A percentile compares a stretch with the other conserved stretches of the same genome.
Conservation (phyloP, 2,888 invertebrate species). For the Gastracanthus pulcherrimus region DNA sequence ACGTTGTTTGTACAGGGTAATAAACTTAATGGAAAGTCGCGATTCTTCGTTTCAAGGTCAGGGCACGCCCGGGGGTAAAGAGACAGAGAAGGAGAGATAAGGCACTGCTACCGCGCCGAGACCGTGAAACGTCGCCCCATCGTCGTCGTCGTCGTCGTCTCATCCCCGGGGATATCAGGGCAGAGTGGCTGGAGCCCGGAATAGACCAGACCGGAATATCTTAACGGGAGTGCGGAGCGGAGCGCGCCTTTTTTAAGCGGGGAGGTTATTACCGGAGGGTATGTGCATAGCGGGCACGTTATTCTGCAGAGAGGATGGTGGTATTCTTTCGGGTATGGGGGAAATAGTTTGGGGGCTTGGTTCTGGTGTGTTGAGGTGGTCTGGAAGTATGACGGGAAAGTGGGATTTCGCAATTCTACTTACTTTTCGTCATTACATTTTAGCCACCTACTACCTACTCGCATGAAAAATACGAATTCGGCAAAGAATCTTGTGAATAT, state of each 20-base stretch:
- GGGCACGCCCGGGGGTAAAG: not conserved
- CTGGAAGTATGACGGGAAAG: too few relatives aligned
- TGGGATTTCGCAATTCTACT: too few relatives aligned
- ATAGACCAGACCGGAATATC: slow-evolving; percentile 73
- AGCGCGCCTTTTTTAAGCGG: slow-evolving; percentile 3
- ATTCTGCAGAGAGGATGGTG: not conserved
- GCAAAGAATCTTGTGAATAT: too few relatives aligned
- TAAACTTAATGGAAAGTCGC: slow-evolving; percentile 50
- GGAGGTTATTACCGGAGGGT: not conserved
- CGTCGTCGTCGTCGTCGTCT: slow-evolving; percentile 52
- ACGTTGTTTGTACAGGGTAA: slow-evolving; percentile 35
- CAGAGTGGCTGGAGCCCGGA: slow-evolving; percentile 69
- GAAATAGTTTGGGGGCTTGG: too few relatives aligned
- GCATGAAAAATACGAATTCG: too few relatives aligned
- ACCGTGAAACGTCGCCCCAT: slow-evolving; percentile 61
- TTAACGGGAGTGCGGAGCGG: slow-evolving; percentile 65
- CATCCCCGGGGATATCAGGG: slow-evolving; percentile 74
- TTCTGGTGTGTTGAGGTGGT: too few relatives aligned
- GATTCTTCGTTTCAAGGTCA: slow-evolving; percentile 42
- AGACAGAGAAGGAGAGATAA: slow-evolving; percentile 65
- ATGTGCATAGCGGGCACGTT: not conserved
- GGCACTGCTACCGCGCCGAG: slow-evolving; percentile 63
- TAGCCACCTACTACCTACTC: too few relatives aligned
- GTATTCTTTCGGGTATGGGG: not conserved
- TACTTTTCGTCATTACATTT: too few relatives aligned